Evolutionary conservation across 2,797 vertebrate genomes (phyloP), one percentile per base, ranked within the genome.

Genomic region (Tarsius wallacei): DNA sequence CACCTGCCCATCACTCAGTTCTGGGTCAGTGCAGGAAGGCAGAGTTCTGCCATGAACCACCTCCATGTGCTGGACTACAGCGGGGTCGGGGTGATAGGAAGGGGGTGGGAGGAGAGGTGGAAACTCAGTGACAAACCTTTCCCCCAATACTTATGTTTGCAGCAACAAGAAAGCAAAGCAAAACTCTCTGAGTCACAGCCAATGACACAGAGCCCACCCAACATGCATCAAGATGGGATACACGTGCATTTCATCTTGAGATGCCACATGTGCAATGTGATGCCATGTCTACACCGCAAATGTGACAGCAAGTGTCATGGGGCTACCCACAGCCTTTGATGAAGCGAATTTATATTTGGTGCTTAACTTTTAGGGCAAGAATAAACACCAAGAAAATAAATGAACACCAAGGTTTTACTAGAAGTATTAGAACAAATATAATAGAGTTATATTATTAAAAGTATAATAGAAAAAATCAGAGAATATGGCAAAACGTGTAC

Each of bases 331-430:
- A n/a, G 42, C 16, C 21, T 85, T 19, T 42, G 28, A 82, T 16
- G 33, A 90, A 77, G 31, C 22, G 26, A 63, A 73, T 78, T 64
- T 82, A 22, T 47, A 74, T 85, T 73, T 68, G 36, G 57, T 21
- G 82, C 49, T 31, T 88, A 51, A 68, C 42, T 76, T 78, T 8
- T 76, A 24, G 80, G 31, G 24, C 26, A 80, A 73, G 36, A 96
- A 80, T 36, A 81, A 96, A 59, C 31, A 90, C 68, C 2, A 92
- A 93, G 57, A 71, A 88, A 77, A 93, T 55, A 82, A 80, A 33
- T 21, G n/a, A 42, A 73, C 12, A 74, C 14, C 11, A 59, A 87
- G 26, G 17, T 89, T 68, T 82, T 77, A 91, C 36, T 82, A 55
- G 64, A 94, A 90, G 42, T 42, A 42, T 42, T 42, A 42, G 42